Percentiles rank a stretch among this genome's conserved stretches.
Evolutionary conservation across 2,888 invertebrate species (phyloP).

Genomic region (Scelioninae gen. 1): DNA sequence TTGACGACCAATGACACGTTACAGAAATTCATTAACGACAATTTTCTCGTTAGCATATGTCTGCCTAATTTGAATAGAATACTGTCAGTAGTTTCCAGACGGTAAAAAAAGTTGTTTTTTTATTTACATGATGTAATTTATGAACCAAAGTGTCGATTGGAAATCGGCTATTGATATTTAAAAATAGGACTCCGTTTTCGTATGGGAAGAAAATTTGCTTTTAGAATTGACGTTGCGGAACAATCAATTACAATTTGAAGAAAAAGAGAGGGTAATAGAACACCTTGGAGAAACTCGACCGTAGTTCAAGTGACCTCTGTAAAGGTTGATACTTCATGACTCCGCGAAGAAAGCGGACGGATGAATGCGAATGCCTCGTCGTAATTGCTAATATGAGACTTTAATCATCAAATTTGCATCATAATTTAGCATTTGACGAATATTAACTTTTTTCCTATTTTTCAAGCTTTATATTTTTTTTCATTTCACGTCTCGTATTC

Average conservation of each 20-base stretch:
- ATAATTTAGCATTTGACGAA: neutral
- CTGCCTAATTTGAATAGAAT: conserved; percentile 40
- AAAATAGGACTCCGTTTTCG: conserved; percentile 16
- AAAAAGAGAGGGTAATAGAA: conserved; percentile 63
- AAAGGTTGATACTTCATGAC: conserved; percentile 79
- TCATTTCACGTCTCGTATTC: too few relatives aligned
- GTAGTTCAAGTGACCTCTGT: conserved; percentile 78
- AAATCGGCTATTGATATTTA: conserved; percentile 27
- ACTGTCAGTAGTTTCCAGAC: neutral
- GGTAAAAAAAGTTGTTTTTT: conserved; percentile 26
- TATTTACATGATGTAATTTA: conserved; percentile 1
- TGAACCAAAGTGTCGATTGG: conserved; percentile 4
- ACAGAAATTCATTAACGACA: conserved; percentile 7
- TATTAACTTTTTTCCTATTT: neutral
- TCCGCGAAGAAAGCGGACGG: conserved; percentile 80
- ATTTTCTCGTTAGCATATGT: conserved; percentile 22
- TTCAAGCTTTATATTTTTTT: too few relatives aligned
- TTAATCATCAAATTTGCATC: conserved; percentile 21
- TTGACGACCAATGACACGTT: conserved; percentile 15
- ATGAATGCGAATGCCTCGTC: conserved; percentile 69
- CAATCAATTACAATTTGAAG: conserved; percentile 62
- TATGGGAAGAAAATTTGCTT: conserved; percentile 46
- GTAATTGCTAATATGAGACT: conserved; percentile 48
- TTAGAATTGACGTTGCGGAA: conserved; percentile 35
- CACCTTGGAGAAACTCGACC: conserved; percentile 81